A percentile compares a stretch with the other conserved stretches of the same genome.
phyloP scores from a whole-genome alignment of 2,797 vertebrate genomes.

The Mormyrus hasselquistii region DNA sequence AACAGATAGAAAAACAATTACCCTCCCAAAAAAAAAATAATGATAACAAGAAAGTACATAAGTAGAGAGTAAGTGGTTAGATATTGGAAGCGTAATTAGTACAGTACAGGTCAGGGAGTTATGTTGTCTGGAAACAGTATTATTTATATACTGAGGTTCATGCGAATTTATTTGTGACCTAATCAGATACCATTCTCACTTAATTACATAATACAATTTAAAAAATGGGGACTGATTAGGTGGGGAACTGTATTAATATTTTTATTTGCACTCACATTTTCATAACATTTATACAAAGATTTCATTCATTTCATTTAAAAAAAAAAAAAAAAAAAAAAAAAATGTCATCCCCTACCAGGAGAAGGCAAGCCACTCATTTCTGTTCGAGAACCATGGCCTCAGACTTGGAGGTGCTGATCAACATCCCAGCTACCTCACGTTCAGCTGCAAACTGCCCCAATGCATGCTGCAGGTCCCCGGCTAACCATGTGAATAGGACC shows the following conservation, averaged over 20 bases:
- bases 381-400: too few species aligned
- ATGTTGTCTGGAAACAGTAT: background rate
- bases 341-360: too few species aligned
- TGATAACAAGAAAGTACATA: background rate
- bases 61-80: background rate
- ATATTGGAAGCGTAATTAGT: background rate
- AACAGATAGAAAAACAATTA: background rate
- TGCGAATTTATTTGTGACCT: background rate
- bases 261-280: background rate
- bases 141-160: background rate
- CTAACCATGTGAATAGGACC: too few species aligned
- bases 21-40: background rate
- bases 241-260: background rate
- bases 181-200: background rate
- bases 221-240: background rate
- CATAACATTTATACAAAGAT: background rate
- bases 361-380: too few species aligned
- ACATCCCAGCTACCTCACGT: too few species aligned
- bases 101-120: background rate
- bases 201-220: background rate
- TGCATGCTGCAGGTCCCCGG: too few species aligned
- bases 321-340: too few species aligned
- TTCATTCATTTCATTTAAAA: background rate
- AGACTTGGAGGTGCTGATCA: too few species aligned
- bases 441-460: too few species aligned